Percentiles rank a stretch among this genome's conserved stretches.
Conservation (phyloP, 2,888 invertebrate species). For the Tetropium fuscum region DNA sequence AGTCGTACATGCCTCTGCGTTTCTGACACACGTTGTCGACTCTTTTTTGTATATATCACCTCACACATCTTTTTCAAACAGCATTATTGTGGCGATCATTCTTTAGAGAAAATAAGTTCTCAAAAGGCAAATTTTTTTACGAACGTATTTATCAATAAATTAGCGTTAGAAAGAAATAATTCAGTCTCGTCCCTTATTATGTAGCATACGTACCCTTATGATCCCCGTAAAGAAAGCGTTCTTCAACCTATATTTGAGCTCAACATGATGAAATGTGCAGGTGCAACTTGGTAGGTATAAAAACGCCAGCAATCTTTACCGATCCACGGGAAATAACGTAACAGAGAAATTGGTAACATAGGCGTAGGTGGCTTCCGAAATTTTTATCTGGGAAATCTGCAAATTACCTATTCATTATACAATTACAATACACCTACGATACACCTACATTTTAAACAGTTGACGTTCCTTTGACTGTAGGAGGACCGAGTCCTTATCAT, state of each 20-base stretch:
- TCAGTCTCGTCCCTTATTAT: slow-evolving; percentile 15
- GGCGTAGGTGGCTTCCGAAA: too few species aligned
- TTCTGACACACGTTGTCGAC: too few species aligned
- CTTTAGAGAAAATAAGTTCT: not conserved
- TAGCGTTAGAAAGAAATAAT: slow-evolving; percentile 3
- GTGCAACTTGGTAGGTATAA: slow-evolving; percentile 20
- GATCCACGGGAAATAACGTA: slow-evolving; percentile 4
- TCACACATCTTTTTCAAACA: too few species aligned
- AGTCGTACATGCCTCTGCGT: too few species aligned
- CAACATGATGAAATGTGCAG: slow-evolving; percentile 7
- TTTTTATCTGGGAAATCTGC: too few species aligned
- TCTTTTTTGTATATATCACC: too few species aligned
- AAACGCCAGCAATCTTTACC: slow-evolving; percentile 12
- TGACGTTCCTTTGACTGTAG: too few species aligned
- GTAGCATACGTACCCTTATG: slow-evolving; percentile 15
- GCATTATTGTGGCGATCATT: too few species aligned
- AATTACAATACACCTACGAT: too few species aligned
- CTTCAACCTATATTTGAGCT: slow-evolving; percentile 6
- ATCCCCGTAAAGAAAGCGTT: slow-evolving; percentile 9
- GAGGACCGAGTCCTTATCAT: too few species aligned
- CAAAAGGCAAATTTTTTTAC: slow-evolving; percentile 7
- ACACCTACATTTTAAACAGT: too few species aligned
- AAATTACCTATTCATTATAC: too few species aligned
- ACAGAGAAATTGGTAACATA: not conserved
- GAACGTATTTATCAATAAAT: slow-evolving; percentile 12